phyloP scores from a whole-genome alignment of 2,113 vertebrate genomes.

The Sphaerodactylus townsendi region DNA sequence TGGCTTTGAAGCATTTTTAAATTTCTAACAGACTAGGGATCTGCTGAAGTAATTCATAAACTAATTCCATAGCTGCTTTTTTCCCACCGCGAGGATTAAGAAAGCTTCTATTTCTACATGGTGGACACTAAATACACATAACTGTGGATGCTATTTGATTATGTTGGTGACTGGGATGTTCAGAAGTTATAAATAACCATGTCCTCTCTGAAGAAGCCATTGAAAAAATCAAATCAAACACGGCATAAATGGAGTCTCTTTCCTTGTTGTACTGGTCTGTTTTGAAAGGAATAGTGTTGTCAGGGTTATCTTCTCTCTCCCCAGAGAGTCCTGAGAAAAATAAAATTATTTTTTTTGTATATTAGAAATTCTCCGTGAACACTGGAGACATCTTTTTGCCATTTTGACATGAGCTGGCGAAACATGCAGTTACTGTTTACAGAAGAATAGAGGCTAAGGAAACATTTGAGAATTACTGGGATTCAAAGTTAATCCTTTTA shows the following conservation, averaged over 20 bases:
- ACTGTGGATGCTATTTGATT: conserved; percentile 17
- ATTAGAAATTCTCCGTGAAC: conserved; percentile 13
- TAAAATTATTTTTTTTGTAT: conserved; percentile 22
- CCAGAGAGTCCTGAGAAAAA: conserved; percentile 47
- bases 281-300: conserved; percentile 41
- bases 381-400: conserved; percentile 20
- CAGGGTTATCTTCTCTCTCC: conserved; percentile 45
- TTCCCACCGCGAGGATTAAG: conserved; percentile 10
- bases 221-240: conserved; percentile 65
- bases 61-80: conserved; percentile 5
- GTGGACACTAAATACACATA: conserved; percentile 21
- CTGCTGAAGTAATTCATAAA: conserved; percentile 15
- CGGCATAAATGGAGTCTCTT: too few species aligned
- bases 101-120: conserved; percentile 7
- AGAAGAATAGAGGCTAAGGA: not conserved
- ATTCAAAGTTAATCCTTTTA: conserved; percentile 14
- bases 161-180: conserved; percentile 43
- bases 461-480: not conserved
- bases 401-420: not conserved
- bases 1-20: not conserved
- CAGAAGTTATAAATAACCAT: conserved; percentile 60
- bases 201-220: conserved; percentile 44
- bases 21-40: not conserved
- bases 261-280: conserved; percentile 67
- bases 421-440: conserved; percentile 14